A percentile compares a stretch with the other conserved stretches of the same genome.
These are phyloP conservation scores for Phenganax stokvisi DNA, from an alignment of 92 coral and sea anemone species.

Conservation along the genomic window DNA sequence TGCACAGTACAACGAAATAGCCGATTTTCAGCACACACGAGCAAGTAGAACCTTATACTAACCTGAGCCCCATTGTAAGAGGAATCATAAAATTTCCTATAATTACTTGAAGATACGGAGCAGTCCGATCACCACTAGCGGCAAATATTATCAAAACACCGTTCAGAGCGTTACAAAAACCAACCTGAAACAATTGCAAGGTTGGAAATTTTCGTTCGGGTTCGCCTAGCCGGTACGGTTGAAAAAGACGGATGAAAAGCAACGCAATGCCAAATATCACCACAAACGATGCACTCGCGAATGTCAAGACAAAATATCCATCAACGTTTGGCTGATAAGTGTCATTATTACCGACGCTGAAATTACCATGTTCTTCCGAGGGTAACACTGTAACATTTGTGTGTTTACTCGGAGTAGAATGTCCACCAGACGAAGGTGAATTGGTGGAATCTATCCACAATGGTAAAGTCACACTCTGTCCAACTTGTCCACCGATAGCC, in stretches of 20 bases:
- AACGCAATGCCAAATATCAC: conserved; percentile 59
- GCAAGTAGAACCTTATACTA: conserved; percentile 3
- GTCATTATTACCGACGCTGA: background rate
- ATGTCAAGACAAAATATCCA: conserved; percentile 65
- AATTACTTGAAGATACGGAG: conserved; percentile 87
- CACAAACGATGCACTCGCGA: conserved; percentile 59
- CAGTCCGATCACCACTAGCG: conserved; percentile 64
- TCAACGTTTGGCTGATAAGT: conserved; percentile 43
- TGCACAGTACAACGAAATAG: too few relatives aligned
- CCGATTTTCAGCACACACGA: too few relatives aligned
- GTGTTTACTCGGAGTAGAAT: background rate
- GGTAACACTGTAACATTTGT: conserved; percentile 3
- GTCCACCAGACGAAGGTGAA: background rate
- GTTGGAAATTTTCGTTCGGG: conserved; percentile 64
- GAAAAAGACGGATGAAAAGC: conserved; percentile 29
- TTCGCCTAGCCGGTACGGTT: conserved; percentile 52
- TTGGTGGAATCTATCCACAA: conserved; percentile 74
- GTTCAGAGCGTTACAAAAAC: conserved; percentile 66
- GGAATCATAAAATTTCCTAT: conserved; percentile 76
- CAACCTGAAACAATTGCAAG: conserved; percentile 53
- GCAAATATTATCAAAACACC: conserved; percentile 72
- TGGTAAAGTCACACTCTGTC: conserved; percentile 64
- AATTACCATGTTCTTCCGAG: background rate
- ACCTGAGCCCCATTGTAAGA: conserved; percentile 61
- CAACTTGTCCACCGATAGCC: conserved; percentile 60